A percentile compares a stretch with the other conserved stretches of the same genome.
phyloP scores from a whole-genome alignment of 2,888 invertebrate genomes.

The Emmelina monodactyla region DNA sequence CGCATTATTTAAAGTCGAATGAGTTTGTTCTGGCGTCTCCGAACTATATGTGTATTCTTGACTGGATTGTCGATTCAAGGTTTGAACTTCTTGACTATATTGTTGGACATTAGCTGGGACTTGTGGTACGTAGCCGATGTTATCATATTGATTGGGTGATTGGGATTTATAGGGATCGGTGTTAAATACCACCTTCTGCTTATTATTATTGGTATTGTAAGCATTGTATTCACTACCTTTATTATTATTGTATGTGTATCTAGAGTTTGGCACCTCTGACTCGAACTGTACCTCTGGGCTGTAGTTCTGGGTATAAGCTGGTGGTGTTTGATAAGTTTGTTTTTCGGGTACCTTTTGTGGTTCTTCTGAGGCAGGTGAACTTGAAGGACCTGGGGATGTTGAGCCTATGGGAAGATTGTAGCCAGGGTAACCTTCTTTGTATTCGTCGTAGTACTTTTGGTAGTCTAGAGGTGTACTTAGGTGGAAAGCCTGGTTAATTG shows the following conservation, averaged over 20 bases:
- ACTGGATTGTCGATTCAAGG: not conserved
- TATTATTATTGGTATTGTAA: constrained; percentile 25
- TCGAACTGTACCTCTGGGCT: constrained; percentile 50
- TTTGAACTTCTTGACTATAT: not conserved
- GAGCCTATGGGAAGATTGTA: constrained; percentile 20
- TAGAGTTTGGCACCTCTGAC: constrained; percentile 33
- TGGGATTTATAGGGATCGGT: constrained; percentile 16
- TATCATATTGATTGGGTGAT: not conserved
- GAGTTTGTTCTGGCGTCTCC: constrained; percentile 7
- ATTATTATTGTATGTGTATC: constrained; percentile 32
- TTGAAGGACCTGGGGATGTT: constrained; percentile 20
- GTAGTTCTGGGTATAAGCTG: constrained; percentile 40
- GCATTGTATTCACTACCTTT: not conserved
- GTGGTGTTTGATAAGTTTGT: constrained; percentile 30
- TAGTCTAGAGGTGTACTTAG: constrained; percentile 56
- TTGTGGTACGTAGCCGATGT: constrained; percentile 2
- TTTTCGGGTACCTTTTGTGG: constrained; percentile 30
- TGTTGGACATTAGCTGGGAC: not conserved
- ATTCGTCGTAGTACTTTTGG: constrained; percentile 45
- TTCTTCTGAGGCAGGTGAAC: constrained; percentile 19
- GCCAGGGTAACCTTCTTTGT: constrained; percentile 35
- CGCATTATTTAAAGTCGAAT: constrained; percentile 16
- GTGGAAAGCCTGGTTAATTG: constrained; percentile 58
- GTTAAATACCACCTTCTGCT: constrained; percentile 25
- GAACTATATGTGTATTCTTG: constrained; percentile 15